phyloP scores from a whole-genome alignment of 2,888 invertebrate species.

The Girardia tigrina region DNA sequence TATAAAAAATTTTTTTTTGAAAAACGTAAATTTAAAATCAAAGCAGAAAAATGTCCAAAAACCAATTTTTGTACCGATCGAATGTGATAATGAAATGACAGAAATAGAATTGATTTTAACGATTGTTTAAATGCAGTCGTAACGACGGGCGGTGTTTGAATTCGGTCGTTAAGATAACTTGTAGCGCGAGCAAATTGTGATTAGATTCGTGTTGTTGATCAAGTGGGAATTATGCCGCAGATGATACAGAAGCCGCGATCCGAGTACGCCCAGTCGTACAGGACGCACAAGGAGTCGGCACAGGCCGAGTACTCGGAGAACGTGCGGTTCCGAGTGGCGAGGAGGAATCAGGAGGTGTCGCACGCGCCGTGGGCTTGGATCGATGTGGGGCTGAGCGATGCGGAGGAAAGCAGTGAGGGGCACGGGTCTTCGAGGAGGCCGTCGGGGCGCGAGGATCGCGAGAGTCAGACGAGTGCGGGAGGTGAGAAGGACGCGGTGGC shows the following conservation, averaged over 20 bases:
- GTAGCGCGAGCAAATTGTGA: no score
- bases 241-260: background rate
- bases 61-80: background rate
- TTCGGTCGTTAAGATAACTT: conserved; percentile 11
- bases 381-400: background rate
- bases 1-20: no score
- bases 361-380: conserved; percentile 4
- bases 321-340: background rate
- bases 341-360: background rate
- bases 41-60: background rate
- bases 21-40: no score
- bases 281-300: background rate
- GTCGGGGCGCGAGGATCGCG: no score
- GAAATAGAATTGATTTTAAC: background rate
- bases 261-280: background rate
- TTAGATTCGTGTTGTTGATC: no score
- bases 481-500: no score
- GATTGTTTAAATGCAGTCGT: background rate
- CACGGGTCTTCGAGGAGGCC: no score
- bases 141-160: background rate
- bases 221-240: background rate
- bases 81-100: background rate
- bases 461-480: no score
- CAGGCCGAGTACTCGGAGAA: conserved; percentile 5
- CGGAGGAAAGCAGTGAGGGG: background rate